These are phyloP conservation scores for Anoplophora glabripennis DNA, from an alignment of 1,140 invertebrate genomes.

Conservation along the genomic window DNA sequence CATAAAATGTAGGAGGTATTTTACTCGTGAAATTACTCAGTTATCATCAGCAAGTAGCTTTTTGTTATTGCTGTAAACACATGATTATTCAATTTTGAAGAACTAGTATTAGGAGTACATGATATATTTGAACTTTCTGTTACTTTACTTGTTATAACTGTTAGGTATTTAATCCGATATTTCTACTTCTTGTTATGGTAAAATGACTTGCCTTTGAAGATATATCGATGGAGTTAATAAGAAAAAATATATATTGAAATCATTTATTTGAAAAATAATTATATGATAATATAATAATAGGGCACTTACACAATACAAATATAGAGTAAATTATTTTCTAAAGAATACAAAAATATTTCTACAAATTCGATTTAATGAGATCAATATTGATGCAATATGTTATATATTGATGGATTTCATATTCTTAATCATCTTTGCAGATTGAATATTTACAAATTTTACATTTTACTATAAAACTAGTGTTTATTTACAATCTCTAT, in stretches of 20 bases:
- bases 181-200: not conserved
- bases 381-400: constrained; percentile 2
- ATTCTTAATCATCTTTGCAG: not conserved
- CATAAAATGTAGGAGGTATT: no score
- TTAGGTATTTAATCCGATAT: not conserved
- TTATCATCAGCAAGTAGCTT: no score
- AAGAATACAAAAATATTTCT: constrained; percentile 5
- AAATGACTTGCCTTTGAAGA: not conserved
- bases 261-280: constrained; percentile 5
- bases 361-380: constrained; percentile 9
- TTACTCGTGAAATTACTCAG: no score
- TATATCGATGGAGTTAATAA: not conserved
- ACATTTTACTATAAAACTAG: not conserved
- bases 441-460: not conserved
- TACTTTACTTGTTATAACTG: no score
- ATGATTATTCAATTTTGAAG: no score
- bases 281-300: not conserved
- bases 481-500: no score
- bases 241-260: not conserved
- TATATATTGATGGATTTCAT: constrained; percentile 2
- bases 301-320: not conserved
- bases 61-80: no score
- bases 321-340: not conserved
- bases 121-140: not conserved
- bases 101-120: not conserved